Conservation (phyloP, 2,113 vertebrate genomes). For the Amphiprion percula region DNA sequence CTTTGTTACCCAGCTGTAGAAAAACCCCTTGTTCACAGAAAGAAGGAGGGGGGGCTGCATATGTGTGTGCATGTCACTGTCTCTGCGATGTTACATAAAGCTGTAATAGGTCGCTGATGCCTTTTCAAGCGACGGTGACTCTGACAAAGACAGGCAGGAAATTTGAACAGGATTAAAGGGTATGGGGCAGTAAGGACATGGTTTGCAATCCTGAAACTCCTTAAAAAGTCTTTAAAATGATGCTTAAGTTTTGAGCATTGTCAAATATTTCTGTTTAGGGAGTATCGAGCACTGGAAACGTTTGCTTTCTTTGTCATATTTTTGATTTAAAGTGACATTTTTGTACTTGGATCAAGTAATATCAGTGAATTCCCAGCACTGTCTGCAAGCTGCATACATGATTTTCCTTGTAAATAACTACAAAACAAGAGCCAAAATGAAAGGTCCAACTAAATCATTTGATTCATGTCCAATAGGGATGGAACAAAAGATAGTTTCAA, state of each 20-base stretch:
- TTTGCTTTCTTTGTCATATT: too few relatives aligned
- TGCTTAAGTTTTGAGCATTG: background rate
- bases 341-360: too few relatives aligned
- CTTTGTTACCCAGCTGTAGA: constrained; percentile 88
- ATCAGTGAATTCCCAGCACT: too few relatives aligned
- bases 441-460: background rate
- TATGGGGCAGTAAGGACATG: constrained; percentile 26
- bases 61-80: constrained; percentile 41
- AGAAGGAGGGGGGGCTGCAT: constrained; percentile 33
- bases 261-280: too few relatives aligned
- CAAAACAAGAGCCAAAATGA: background rate
- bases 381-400: too few relatives aligned
- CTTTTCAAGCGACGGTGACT: constrained; percentile 60
- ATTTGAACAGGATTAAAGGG: constrained; percentile 66
- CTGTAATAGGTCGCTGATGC: constrained; percentile 66
- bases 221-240: background rate
- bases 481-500: background rate
- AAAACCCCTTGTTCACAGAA: constrained; percentile 81
- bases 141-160: constrained; percentile 46
- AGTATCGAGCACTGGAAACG: too few relatives aligned
- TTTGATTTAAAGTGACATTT: too few relatives aligned
- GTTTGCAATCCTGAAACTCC: background rate
- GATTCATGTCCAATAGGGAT: background rate
- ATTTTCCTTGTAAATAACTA: too few relatives aligned
- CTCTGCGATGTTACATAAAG: constrained; percentile 71